Conservation (phyloP, 2,113 vertebrate genomes). For the Amblyopsis rosae region DNA sequence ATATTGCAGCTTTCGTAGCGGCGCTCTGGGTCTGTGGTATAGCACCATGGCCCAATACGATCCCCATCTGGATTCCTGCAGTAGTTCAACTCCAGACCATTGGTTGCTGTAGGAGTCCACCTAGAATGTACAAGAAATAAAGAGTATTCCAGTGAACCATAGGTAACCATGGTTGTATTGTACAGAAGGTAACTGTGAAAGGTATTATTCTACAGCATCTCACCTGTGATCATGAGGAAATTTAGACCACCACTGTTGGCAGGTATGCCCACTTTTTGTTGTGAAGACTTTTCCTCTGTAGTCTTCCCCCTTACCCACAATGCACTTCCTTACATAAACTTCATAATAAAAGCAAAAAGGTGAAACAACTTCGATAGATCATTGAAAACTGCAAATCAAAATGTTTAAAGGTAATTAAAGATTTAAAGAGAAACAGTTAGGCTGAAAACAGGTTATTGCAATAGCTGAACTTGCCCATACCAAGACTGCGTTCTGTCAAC, state of each 20-base stretch:
- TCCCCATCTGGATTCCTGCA: constrained; percentile 93
- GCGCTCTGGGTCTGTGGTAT: constrained; percentile 81
- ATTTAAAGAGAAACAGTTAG: too few species aligned
- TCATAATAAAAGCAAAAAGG: constrained; percentile 6
- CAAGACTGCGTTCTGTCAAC: too few species aligned
- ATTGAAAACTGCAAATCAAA: neutral
- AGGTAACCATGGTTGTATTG: neutral
- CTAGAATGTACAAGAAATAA: constrained; percentile 61
- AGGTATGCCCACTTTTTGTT: constrained; percentile 80
- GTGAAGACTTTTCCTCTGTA: constrained; percentile 83
- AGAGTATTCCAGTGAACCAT: neutral
- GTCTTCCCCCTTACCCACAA: constrained; percentile 80
- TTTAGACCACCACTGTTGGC: constrained; percentile 88
- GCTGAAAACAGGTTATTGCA: too few species aligned
- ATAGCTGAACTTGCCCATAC: too few species aligned
- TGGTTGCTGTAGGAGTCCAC: constrained; percentile 81
- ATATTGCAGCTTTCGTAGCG: constrained; percentile 90
- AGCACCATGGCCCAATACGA: constrained; percentile 91
- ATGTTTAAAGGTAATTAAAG: too few species aligned
- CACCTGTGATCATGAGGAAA: constrained; percentile 95
- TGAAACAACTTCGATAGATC: neutral
- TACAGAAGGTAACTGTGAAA: neutral
- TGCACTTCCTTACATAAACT: constrained; percentile 90
- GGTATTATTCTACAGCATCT: neutral
- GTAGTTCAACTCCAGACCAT: constrained; percentile 91